A percentile compares a stretch with the other conserved stretches of the same genome.
Evolutionary conservation across 1,140 invertebrate genomes (phyloP).

Genomic region (Solenopsis invicta): DNA sequence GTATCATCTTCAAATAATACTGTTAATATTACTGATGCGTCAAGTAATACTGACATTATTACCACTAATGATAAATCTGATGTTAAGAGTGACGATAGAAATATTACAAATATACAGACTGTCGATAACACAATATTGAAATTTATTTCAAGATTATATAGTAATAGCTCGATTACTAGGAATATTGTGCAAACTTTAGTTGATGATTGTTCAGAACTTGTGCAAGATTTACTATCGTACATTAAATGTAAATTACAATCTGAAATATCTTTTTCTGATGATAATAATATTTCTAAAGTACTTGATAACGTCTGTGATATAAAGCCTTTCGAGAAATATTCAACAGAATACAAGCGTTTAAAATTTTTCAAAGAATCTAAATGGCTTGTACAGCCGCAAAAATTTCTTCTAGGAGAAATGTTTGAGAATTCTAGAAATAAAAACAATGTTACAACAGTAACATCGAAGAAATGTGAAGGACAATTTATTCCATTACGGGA

Average conservation of each 20-base stretch:
- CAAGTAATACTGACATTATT: too few relatives aligned
- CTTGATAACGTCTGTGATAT: not conserved
- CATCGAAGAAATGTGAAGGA: not conserved
- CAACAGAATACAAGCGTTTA: not conserved
- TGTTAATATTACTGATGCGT: too few relatives aligned
- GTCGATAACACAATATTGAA: too few relatives aligned
- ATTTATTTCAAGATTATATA: too few relatives aligned
- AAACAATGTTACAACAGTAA: not conserved
- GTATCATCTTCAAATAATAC: too few relatives aligned
- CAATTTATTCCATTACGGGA: not conserved
- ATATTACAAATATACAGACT: too few relatives aligned
- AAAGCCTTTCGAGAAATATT: not conserved
- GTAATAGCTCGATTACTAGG: too few relatives aligned
- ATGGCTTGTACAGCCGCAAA: not conserved
- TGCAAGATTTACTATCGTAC: not conserved
- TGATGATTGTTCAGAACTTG: not conserved
- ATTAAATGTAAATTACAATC: not conserved
- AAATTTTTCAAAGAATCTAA: slow-evolving; percentile 1
- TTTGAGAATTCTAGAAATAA: not conserved
- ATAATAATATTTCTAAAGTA: not conserved
- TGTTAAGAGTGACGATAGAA: too few relatives aligned
- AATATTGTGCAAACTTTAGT: too few relatives aligned
- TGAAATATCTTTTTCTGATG: not conserved
- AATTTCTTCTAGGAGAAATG: not conserved
- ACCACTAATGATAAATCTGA: too few relatives aligned